Base-by-base conservation (phyloP, 2,113 vertebrate genomes). In the Ptilorrhoa leucosticta region DNA sequence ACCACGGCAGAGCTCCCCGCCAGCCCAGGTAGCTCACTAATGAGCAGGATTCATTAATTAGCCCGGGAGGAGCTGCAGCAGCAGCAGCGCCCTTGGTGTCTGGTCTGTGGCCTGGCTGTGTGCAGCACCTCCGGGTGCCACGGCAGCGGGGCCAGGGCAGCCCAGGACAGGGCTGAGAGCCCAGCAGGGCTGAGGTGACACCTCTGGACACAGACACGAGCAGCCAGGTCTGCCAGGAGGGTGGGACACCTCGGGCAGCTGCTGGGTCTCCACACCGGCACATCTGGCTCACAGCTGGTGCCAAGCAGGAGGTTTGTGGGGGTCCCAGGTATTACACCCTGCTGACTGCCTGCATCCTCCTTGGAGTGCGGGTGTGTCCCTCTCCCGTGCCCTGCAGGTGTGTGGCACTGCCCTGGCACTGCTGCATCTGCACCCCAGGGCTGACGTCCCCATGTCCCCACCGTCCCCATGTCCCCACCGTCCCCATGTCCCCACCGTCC, bases 381-480 rank as follows among this genome's bases (percentile, higher is more conserved):
- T 6, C 22, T 2, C 14, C 24, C 0, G 0, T 71, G 76, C 50
- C 76, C 48, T 5, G 30, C 0, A 5, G 13, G 16, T 8, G 13
- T 5, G 5, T 75, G 50, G 51, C 83, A 15, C 0, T 39, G 72
- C 72, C 70, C 30, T 37, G 91, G 39, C 89, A 9, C 54, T 2
- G 5, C n/a, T 6, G 20, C 28, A 1, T 5, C 73, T 9, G 37
- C 30, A 11, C 15, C 58, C 37, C 11, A 3, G 47, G 42, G 22
- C 44, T 23, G 53, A 2, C 0, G 1, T n/a, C n/a, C n/a, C n/a
- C n/a, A n/a, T n/a, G n/a, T n/a, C n/a, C n/a, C n/a, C n/a, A n/a
- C n/a, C n/a, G n/a, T n/a, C n/a, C n/a, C n/a, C n/a, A n/a, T n/a
- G n/a, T n/a, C n/a, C n/a, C n/a, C n/a, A n/a, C n/a, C n/a, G n/a